Evolutionary conservation across 1,140 invertebrate genomes (phyloP).

Genomic region (Tetramorium alpestre): DNA sequence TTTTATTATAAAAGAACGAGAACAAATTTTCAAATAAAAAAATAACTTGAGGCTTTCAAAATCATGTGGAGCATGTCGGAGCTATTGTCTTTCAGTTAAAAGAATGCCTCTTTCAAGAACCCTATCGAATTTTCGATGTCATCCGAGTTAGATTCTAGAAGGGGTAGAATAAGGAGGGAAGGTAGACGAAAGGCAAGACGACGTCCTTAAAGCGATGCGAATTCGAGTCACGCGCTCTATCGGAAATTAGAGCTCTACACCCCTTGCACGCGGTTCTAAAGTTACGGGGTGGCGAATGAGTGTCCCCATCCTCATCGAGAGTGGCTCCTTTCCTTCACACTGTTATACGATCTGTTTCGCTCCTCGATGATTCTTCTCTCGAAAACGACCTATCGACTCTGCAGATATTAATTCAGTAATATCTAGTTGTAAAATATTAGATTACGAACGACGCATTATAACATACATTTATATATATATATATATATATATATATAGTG

Average conservation of each 20-base stretch:
- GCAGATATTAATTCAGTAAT: slow-evolving; percentile 51
- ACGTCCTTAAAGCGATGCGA: slow-evolving; percentile 52
- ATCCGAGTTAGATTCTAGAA: slow-evolving; percentile 20
- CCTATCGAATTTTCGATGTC: slow-evolving; percentile 24
- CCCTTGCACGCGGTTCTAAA: slow-evolving; percentile 57
- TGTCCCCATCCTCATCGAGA: slow-evolving; percentile 40
- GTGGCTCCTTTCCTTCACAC: neutral
- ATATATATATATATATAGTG: neutral
- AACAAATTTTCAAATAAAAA: neutral
- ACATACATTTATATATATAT: neutral
- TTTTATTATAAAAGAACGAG: neutral
- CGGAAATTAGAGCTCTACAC: slow-evolving; percentile 82
- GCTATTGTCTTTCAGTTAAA: slow-evolving; percentile 7
- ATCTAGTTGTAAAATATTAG: neutral
- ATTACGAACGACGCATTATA: neutral
- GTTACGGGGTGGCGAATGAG: slow-evolving; percentile 66
- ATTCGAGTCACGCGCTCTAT: slow-evolving; percentile 82
- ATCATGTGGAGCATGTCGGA: neutral
- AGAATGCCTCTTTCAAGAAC: slow-evolving; percentile 4
- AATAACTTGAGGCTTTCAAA: neutral
- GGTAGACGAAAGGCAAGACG: neutral
- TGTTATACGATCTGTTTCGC: slow-evolving; percentile 65
- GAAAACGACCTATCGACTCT: slow-evolving; percentile 66
- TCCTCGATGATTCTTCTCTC: slow-evolving; percentile 60
- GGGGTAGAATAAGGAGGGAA: neutral